Conservation (phyloP, 2,113 vertebrate species). For the Lophius piscatorius region DNA sequence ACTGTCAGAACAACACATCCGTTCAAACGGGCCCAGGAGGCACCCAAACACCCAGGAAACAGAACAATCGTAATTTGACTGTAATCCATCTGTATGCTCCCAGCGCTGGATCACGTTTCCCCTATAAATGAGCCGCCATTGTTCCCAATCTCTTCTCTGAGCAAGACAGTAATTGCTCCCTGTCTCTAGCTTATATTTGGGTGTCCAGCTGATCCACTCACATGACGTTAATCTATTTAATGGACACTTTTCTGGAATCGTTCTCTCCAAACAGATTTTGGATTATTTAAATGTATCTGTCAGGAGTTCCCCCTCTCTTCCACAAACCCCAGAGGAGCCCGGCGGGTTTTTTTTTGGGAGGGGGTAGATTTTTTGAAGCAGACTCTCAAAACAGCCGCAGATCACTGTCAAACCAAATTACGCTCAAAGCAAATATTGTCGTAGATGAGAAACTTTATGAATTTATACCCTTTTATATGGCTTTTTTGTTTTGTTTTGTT, state of each 20-base stretch:
- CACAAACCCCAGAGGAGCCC: not conserved
- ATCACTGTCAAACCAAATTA: constrained; percentile 68
- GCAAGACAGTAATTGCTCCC: constrained; percentile 68
- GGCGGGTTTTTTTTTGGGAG: constrained; percentile 2
- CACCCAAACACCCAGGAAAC: constrained; percentile 41
- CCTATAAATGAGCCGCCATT: constrained; percentile 73
- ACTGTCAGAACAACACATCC: constrained; percentile 25
- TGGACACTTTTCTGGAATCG: constrained; percentile 70
- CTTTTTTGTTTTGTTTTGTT: constrained; percentile 2
- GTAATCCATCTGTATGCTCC: constrained; percentile 53
- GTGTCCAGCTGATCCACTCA: constrained; percentile 75
- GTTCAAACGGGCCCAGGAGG: constrained; percentile 37
- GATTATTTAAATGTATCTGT: constrained; percentile 59
- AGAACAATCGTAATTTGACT: constrained; percentile 57
- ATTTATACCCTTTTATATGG: too few species aligned
- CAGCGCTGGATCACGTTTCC: constrained; percentile 70
- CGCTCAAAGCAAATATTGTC: constrained; percentile 58
- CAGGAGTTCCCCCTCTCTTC: constrained; percentile 44
- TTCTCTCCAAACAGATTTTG: constrained; percentile 57
- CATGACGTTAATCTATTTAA: constrained; percentile 77
- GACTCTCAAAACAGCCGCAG: constrained; percentile 37
- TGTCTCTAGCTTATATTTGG: constrained; percentile 70
- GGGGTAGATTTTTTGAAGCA: constrained; percentile 38
- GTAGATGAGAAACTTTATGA: constrained; percentile 39
- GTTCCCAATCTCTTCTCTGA: constrained; percentile 63